phyloP scores from a whole-genome alignment of 2,888 invertebrate species.

The Ethmia dodecea region DNA sequence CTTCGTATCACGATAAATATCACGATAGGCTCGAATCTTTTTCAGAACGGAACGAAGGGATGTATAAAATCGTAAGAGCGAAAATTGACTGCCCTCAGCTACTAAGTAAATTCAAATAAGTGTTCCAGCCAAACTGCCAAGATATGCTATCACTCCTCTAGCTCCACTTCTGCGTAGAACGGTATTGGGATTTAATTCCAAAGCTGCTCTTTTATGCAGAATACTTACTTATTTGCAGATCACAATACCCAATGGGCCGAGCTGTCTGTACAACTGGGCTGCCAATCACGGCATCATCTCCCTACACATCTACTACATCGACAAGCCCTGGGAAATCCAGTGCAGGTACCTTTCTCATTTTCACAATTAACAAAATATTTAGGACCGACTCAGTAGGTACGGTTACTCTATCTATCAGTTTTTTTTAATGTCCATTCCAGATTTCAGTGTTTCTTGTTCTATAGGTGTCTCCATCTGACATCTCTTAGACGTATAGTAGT shows the following conservation, averaged over 20 bases:
- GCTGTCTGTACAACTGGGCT: conserved; percentile 39
- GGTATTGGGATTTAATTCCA: no score
- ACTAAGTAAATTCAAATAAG: no score
- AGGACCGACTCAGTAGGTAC: conserved; percentile 13
- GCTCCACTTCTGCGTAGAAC: no score
- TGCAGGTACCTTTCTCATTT: conserved; percentile 34
- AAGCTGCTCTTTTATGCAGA: no score
- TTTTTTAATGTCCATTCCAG: not conserved
- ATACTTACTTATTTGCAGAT: conserved; percentile 34
- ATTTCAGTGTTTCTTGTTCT: not conserved
- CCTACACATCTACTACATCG: conserved; percentile 53
- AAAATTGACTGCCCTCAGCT: no score
- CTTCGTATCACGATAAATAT: no score
- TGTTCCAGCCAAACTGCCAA: no score
- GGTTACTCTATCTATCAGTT: not conserved
- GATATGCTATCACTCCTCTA: no score
- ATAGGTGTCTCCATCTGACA: not conserved
- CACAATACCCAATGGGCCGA: conserved; percentile 39
- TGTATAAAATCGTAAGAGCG: no score
- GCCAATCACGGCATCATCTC: conserved; percentile 35
- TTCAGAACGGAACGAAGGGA: no score
- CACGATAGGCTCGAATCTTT: no score
- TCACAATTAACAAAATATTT: not conserved
- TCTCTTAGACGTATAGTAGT: not conserved
- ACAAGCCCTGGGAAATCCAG: conserved; percentile 47